phyloP scores from a whole-genome alignment of 2,888 invertebrate genomes.

The Standfussiana lucernea region DNA sequence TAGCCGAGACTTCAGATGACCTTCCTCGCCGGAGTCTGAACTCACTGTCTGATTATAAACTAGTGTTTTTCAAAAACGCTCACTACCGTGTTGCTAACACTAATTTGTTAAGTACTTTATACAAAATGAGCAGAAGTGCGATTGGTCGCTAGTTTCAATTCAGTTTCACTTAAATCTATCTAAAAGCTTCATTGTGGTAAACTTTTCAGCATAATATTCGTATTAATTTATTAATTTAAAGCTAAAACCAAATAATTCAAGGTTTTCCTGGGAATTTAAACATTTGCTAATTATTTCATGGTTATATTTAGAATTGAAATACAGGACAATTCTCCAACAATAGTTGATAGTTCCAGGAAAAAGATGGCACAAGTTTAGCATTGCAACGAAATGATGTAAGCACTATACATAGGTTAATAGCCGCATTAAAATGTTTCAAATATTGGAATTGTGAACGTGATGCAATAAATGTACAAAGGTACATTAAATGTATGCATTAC shows the following conservation, averaged over 20 bases:
- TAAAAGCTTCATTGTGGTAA: neutral
- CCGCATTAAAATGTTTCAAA: neutral
- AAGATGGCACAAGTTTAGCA: neutral
- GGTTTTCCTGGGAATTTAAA: conserved; percentile 25
- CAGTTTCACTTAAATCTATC: neutral
- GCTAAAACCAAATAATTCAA: neutral
- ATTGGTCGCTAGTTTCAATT: neutral
- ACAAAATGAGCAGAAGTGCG: neutral
- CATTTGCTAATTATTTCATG: conserved; percentile 32
- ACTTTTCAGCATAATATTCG: neutral
- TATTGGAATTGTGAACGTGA: neutral
- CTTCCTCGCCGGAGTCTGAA: neutral
- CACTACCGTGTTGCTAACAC: neutral
- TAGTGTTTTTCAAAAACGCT: neutral
- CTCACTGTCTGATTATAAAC: neutral
- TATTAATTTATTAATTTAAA: neutral
- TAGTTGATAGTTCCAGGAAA: conserved; percentile 32
- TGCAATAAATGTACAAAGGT: neutral
- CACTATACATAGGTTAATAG: neutral
- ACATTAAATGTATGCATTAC: neutral
- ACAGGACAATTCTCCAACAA: conserved; percentile 19
- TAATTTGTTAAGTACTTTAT: neutral
- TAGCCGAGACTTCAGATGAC: neutral
- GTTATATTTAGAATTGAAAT: conserved; percentile 32
- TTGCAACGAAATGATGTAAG: conserved; percentile 34